A percentile compares a stretch with the other conserved stretches of the same genome.
Conservation (phyloP, 2,797 vertebrate species). For the Eidolon dupreanum region DNA sequence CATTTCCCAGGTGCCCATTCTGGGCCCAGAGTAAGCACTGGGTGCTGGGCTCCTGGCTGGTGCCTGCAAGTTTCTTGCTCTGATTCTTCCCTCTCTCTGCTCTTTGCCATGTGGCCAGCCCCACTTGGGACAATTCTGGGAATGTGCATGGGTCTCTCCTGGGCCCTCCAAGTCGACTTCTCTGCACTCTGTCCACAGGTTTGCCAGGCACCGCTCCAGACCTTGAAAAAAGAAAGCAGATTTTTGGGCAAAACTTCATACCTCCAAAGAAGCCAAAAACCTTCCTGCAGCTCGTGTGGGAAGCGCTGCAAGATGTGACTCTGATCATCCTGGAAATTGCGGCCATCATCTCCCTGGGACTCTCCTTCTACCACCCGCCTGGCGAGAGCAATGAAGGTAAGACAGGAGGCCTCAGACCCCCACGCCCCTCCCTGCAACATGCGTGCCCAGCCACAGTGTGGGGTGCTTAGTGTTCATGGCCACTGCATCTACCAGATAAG, state of each 20-base stretch:
- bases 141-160: neutral
- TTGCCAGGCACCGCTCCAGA: constrained; percentile 91
- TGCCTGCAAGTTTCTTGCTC: neutral
- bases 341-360: constrained; percentile 97
- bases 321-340: constrained; percentile 99
- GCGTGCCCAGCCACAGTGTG: fast-evolving
- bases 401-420: neutral
- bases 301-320: constrained; percentile 98
- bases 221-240: constrained; percentile 97
- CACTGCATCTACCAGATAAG: neutral
- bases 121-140: neutral
- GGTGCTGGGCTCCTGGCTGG: neutral
- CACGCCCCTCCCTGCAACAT: fast-evolving
- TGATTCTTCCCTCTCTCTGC: neutral
- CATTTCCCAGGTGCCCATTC: neutral
- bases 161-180: constrained; percentile 18
- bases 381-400: constrained; percentile 93
- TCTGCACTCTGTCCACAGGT: constrained; percentile 86
- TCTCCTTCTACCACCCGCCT: constrained; percentile 98
- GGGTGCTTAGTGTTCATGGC: fast-evolving
- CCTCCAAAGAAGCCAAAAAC: constrained; percentile 99
- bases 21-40: fast-evolving
- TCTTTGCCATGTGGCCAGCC: neutral
- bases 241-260: constrained; percentile 98
- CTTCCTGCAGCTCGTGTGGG: constrained; percentile 99